Base-by-base conservation (phyloP, 2,113 vertebrate genomes). In the Otus sunia region DNA sequence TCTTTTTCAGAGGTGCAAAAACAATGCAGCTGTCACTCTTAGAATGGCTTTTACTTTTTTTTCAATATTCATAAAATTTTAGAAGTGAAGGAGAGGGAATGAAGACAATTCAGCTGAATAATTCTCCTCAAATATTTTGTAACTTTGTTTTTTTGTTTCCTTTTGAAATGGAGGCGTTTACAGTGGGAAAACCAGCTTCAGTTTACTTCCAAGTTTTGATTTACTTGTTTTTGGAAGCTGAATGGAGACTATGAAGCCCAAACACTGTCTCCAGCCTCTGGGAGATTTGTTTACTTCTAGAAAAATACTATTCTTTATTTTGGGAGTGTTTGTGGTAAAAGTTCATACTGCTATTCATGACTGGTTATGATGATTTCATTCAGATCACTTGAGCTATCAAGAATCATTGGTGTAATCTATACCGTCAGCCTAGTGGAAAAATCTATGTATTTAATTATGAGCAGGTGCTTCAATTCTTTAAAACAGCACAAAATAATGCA, bases 1-100 rank as follows among this genome's bases (percentile, higher is more conserved):
- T 96, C 84, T 94, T 95, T 95, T 64, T 97, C 79, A 97, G 52
- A 89, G 71, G 79, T 86, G 71, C 39, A 95, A 94, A 95, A 98
- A 93, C 96, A 97, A 95, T 94, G 89, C 75, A 95, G 37, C 69
- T 93, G 75, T 92, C 76, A 90, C n/a, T 92, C 69, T 95, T 96
- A 87, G 60, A 96, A 94, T 80, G 52, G 22, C 53, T 97, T 97
- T 96, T 81, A 30, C 1, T 32, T 92, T 96, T 96, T 96, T 88
- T 92, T 80, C 74, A 96, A 39, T 95, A 63, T 77, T 81, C 17
- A 59, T 71, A 75, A 60, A 34, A 77, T 66, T 91, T 87, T 86
- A 84, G 64, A 76, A 59, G 30, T 87, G 45, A 50, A 86, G 47
- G 72, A 55, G n/a, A 77, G 25, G 12, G 27, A 77, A 86, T 63